Evolutionary conservation across 2,888 invertebrate species (phyloP).

Genomic region (Keiferia lycopersicella): DNA sequence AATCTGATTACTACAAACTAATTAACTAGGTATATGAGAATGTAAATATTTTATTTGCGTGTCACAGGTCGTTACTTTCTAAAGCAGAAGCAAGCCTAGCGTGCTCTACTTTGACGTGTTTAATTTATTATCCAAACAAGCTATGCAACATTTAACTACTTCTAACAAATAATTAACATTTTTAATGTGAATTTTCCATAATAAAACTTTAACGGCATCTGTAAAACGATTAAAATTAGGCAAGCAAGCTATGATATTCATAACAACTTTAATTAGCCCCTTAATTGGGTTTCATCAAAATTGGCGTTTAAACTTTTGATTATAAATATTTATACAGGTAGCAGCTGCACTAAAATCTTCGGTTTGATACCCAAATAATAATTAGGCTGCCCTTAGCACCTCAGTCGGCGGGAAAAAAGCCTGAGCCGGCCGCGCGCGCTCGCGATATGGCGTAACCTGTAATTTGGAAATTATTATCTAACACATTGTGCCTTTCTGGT

Average conservation of each 20-base stretch:
- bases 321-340: constrained; percentile 82
- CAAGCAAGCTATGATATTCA: constrained; percentile 42
- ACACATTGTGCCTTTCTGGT: constrained; percentile 82
- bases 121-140: constrained; percentile 19
- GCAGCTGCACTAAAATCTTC: constrained; percentile 79
- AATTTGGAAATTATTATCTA: constrained; percentile 82
- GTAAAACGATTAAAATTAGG: constrained; percentile 27
- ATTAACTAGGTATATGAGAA: no score
- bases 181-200: constrained; percentile 18
- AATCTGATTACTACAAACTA: not conserved
- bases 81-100: constrained; percentile 9
- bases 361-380: constrained; percentile 79
- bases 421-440: constrained; percentile 60
- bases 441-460: constrained; percentile 79
- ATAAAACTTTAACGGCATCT: constrained; percentile 21
- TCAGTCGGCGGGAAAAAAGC: constrained; percentile 75
- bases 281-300: constrained; percentile 72
- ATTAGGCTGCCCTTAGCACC: constrained; percentile 81
- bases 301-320: constrained; percentile 75
- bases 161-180: constrained; percentile 21
- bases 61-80: constrained; percentile 4
- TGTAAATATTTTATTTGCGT: not conserved
- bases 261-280: constrained; percentile 53
- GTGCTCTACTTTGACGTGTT: not conserved
- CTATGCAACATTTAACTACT: constrained; percentile 19